Evolutionary conservation across 2,113 vertebrate species (phyloP).

Genomic region (Centropus bengalensis): DNA sequence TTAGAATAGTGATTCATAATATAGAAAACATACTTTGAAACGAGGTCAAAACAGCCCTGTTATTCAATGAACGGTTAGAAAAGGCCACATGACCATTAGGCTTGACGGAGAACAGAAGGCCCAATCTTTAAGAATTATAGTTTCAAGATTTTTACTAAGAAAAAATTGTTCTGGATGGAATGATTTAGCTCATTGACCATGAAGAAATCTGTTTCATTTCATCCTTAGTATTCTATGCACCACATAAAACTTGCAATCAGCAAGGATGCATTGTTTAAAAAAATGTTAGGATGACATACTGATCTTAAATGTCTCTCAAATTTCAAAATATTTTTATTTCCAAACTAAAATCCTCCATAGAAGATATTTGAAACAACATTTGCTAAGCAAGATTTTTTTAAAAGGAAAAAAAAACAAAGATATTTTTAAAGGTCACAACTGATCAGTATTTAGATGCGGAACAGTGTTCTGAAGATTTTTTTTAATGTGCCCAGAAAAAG

Average conservation of each 20-base stretch:
- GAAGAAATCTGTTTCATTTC: background rate
- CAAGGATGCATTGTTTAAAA: background rate
- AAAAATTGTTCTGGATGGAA: background rate
- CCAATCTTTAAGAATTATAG: background rate
- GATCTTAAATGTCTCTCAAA: background rate
- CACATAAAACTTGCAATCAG: background rate
- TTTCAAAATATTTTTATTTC: background rate
- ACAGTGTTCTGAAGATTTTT: background rate
- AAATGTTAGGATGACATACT: background rate
- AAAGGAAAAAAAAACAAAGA: background rate
- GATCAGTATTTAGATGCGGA: background rate
- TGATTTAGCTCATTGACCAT: background rate
- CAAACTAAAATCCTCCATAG: background rate
- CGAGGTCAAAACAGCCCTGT: background rate
- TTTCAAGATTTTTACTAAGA: background rate
- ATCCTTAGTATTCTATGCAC: background rate
- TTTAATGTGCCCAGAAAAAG: background rate
- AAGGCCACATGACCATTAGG: background rate
- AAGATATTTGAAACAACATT: background rate
- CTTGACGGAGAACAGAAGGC: background rate
- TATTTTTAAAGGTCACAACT: background rate
- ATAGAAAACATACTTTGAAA: background rate
- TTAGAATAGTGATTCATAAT: background rate
- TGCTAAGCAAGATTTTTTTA: background rate
- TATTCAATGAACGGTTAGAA: background rate